Base-by-base conservation (phyloP, 1,140 invertebrate genomes). In the Neodiprion fabricii region DNA sequence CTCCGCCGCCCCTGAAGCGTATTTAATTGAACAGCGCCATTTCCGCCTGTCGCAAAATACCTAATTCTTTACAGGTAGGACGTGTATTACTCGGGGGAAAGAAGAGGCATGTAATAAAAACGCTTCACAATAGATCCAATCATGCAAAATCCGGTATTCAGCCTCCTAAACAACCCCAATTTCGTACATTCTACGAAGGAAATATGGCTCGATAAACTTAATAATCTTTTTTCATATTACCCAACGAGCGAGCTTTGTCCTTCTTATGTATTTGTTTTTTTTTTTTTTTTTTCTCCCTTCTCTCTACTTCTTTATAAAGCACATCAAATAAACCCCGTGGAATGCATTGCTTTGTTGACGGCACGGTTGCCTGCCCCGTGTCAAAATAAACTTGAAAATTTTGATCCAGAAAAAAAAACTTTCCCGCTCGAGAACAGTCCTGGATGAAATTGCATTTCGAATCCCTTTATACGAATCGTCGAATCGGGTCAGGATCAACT, bases 81-180 rank as follows among this genome's bases (percentile, higher is more conserved):
- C 5, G 28, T 40, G 28, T 40, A 40, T 40, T 40, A 40, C 5
- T 40, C 28, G 28, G 28, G 28, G 28, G 28, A 5, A 40, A 40
- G 28, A 5, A 40, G 28, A 40, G 5, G 28, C 28, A 21, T 8
- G 14, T 7, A 69, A 69, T 69, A 23, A 69, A 23, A 69, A 14
- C 21, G 67, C 17, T 40, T 40, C 28, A 69, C 67, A 69, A 69
- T 69, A 23, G 67, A 11, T 69, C 40, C 67, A 69, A 69, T 69
- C 67, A 69, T 23, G 67, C 67, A 23, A 23, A 69, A 69, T 23
- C 40, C 40, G 17, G 21, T 69, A 69, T 69, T 69, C 67, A 69
- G 40, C 11, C 14, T 69, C 40, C 14, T 69, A 69, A 69, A 69
- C 67, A 69, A 69, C 21, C 67, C 67, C 67, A 69, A 69, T 69